Evolutionary conservation across 1,140 invertebrate genomes (phyloP).

Genomic region (Planococcus citri): DNA sequence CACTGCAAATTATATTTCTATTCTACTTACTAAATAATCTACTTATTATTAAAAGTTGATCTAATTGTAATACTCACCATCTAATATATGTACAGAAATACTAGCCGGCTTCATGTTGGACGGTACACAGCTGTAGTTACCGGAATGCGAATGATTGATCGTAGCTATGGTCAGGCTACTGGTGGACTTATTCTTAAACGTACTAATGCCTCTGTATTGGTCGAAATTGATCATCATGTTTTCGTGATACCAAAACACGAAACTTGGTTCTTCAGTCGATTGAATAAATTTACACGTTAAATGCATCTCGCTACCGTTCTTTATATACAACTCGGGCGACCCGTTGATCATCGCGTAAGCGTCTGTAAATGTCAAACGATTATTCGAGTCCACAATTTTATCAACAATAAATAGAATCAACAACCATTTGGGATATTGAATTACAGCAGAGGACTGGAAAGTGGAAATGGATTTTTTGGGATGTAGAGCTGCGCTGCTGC

Average conservation of each 20-base stretch:
- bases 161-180: constrained; percentile 34
- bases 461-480: too few relatives aligned
- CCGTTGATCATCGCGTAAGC: constrained; percentile 60
- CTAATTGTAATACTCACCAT: constrained; percentile 48
- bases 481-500: too few relatives aligned
- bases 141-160: constrained; percentile 46
- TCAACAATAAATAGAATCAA: neutral
- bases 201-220: constrained; percentile 28
- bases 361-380: constrained; percentile 43
- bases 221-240: constrained; percentile 41
- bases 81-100: constrained; percentile 72
- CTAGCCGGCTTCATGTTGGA: constrained; percentile 71
- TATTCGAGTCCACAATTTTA: too few relatives aligned
- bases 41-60: too few relatives aligned
- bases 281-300: constrained; percentile 56
- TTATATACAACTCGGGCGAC: constrained; percentile 58
- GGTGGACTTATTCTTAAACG: constrained; percentile 33
- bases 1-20: too few relatives aligned
- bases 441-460: too few relatives aligned
- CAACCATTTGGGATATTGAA: too few relatives aligned
- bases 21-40: too few relatives aligned
- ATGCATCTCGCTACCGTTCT: constrained; percentile 55
- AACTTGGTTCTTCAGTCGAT: constrained; percentile 59
- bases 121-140: constrained; percentile 77
- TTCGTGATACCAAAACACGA: constrained; percentile 57